phyloP scores from a whole-genome alignment of 1,140 invertebrate genomes.

The Bombus sylvicola region DNA sequence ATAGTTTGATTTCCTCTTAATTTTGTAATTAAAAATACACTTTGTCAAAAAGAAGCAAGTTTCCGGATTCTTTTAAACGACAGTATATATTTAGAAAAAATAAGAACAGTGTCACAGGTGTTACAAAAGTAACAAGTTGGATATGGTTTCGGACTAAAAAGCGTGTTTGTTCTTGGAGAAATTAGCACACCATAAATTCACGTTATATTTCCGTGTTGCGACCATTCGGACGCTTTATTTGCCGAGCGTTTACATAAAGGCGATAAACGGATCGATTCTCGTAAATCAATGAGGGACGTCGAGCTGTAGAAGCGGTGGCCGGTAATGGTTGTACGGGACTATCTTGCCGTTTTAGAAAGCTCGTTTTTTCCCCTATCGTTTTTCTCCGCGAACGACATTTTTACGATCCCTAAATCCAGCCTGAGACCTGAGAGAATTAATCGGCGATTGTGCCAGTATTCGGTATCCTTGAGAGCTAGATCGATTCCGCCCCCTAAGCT shows the following conservation, averaged over 20 bases:
- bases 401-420: conserved; percentile 53
- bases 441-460: conserved; percentile 30
- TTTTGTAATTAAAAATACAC: too few species aligned
- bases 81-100: neutral
- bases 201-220: conserved; percentile 19
- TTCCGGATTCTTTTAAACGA: too few species aligned
- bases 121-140: neutral
- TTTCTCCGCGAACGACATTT: conserved; percentile 44
- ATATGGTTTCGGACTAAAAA: neutral
- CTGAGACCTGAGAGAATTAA: conserved; percentile 38
- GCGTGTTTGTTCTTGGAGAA: neutral
- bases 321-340: conserved; percentile 28
- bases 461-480: conserved; percentile 14
- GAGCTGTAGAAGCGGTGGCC: neutral
- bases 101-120: too few species aligned
- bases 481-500: conserved; percentile 1
- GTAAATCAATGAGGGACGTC: conserved; percentile 30
- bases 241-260: conserved; percentile 34
- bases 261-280: conserved; percentile 36
- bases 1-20: too few species aligned
- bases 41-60: too few species aligned
- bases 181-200: neutral
- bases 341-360: conserved; percentile 43
- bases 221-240: conserved; percentile 22
- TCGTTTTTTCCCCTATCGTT: conserved; percentile 44